These are phyloP conservation scores for Tortricodes alternella DNA, from an alignment of 2,888 invertebrate species.

Conservation along the genomic window DNA sequence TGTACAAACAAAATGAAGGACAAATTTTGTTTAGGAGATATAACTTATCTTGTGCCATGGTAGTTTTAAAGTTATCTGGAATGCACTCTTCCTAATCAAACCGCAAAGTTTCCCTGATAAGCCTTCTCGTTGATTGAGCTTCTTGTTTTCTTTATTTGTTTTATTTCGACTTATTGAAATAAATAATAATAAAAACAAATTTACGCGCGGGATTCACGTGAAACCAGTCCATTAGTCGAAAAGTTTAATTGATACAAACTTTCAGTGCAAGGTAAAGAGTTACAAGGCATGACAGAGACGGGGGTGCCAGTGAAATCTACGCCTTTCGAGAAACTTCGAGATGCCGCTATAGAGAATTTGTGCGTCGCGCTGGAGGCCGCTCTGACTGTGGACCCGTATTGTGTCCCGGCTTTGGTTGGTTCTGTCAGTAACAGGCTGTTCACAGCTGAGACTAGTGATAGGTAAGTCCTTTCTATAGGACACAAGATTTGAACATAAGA, in stretches of 20 bases:
- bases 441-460: conserved; percentile 94
- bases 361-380: conserved; percentile 97
- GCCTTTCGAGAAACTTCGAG: conserved; percentile 95
- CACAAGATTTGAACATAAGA: too few relatives aligned
- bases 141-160: too few relatives aligned
- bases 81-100: too few relatives aligned
- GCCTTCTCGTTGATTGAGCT: too few relatives aligned
- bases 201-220: background rate
- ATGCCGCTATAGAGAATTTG: conserved; percentile 97
- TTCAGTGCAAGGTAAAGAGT: conserved; percentile 85
- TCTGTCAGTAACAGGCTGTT: conserved; percentile 97
- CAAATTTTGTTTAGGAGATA: too few relatives aligned
- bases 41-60: too few relatives aligned
- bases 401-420: conserved; percentile 97
- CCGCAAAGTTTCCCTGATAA: too few relatives aligned
- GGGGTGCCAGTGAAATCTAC: conserved; percentile 78
- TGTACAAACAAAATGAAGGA: too few relatives aligned
- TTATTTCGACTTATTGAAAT: too few relatives aligned
- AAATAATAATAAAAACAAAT: too few relatives aligned
- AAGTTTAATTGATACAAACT: background rate
- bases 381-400: conserved; percentile 93
- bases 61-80: too few relatives aligned
- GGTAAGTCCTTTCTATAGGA: too few relatives aligned
- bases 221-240: background rate
- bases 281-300: conserved; percentile 80